Base-by-base conservation (phyloP, 2,888 invertebrate species). In the Coelogynopora nodosa region DNA sequence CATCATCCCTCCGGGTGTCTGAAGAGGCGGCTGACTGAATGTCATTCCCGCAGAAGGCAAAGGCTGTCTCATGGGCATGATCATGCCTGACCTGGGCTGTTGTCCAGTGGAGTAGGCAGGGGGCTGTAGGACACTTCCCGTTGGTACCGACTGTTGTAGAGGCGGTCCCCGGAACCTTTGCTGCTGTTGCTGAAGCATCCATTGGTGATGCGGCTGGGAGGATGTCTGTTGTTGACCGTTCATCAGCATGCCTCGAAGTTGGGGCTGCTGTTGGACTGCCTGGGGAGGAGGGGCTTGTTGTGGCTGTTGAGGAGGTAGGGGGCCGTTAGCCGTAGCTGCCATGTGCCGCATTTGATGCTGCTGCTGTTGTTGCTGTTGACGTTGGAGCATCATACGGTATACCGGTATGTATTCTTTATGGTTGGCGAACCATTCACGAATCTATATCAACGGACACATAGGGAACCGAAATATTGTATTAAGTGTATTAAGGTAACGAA, bases 31-130 rank as follows among this genome's bases (percentile, higher is more conserved):
- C 2, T 23, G 74, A 23, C 74, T 74, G 23, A 74, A 74, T 26
- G 74, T 74, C 74, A 74, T 74, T 13, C 74, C 74, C 23, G 74
- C 74, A 74, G 74, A 74, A 23, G 74, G 74, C 23, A 74, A 74
- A 5, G 74, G 5, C 27, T 74, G 74, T 23, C 74, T 10, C 2
- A 2, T 10, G 27, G 74, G 74, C 74, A 74, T 74, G 2, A 13
- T 26, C 74, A 26, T 13, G 5, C 74, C 27, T 5, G 5, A 18
- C 2, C 23, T 5, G 2, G 5, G 18, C 23, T 74, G 74, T 26
- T 74, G 74, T 5, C 74, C 74, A 13, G 74, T 23, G 5, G 74
- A 26, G 23, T 74, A 74, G 2, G 74, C 74, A 2, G 74, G 74
- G 18, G 74, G 74, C 5, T 10, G 74, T n/a, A 74, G 5, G 23